Evolutionary conservation across 2,113 vertebrate genomes (phyloP), one percentile per base, ranked within the genome.

Genomic region (Emydocephalus ijimae): DNA sequence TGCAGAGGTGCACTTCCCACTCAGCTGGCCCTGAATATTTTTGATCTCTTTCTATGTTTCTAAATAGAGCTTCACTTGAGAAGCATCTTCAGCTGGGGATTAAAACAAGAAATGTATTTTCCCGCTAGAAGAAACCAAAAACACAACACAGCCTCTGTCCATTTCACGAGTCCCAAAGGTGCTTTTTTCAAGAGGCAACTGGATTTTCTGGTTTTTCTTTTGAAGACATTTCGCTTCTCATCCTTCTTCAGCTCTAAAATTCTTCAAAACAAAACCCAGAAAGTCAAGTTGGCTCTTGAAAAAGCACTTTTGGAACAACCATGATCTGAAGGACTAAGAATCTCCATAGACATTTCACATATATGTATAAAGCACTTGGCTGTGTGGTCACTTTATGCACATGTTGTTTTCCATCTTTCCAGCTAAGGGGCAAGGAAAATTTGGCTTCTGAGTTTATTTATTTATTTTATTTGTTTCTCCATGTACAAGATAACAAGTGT

Each of bases 41-140:
- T 39, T 81, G 0, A 81, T 81, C 34, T 39, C 2, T 81, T 81
- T 34, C 34, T 34, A 81, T 8, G 18, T 81, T 81, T 39, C 69
- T 81, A 81, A 81, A 39, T 8, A 39, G 15, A 20, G 15, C 69
- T 81, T 81, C 34, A 39, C 34, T 34, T 39, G 69, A 81, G 69
- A 81, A 81, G 14, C 34, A 20, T 81, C 69, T 81, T 81, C 34
- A 81, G 34, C 18, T 93, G 85, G 94, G 96, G 95, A 95, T 96
- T 96, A 94, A 96, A 92, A 95, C 91, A 92, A 69, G 59, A 15
- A 93, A 94, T 0, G 0, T 54, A 92, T 94, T 91, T 92, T 43
- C 21, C 87, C 15, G 64, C 86, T 94, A 34, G 89, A 94, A 90
- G 0, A 61, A 94, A 94, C 90, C 92, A 61, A 94, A 26, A 21